Percentiles rank a stretch among this genome's conserved stretches.
Evolutionary conservation across 2,113 vertebrate species (phyloP).

Genomic region (Mobula birostris): DNA sequence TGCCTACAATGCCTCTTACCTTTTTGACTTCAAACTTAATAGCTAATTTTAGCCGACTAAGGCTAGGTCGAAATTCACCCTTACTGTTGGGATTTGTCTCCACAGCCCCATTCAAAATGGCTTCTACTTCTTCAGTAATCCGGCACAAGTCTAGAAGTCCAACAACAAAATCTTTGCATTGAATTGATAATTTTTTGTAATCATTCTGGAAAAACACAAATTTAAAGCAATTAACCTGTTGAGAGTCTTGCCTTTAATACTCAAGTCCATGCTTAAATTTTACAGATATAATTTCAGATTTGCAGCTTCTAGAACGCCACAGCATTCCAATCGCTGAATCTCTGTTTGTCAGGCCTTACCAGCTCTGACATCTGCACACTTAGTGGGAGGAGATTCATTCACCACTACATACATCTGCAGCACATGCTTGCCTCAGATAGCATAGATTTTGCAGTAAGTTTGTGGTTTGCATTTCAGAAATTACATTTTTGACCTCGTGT

Average conservation of each 20-base stretch:
- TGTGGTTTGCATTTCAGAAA: not conserved
- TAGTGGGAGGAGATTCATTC: not conserved
- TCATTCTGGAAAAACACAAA: conserved; percentile 68
- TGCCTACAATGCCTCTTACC: conserved; percentile 55
- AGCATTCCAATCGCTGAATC: not conserved
- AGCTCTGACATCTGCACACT: not conserved
- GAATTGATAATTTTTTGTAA: conserved; percentile 87
- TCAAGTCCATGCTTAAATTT: not conserved
- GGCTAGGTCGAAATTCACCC: conserved; percentile 62
- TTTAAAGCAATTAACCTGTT: not conserved
- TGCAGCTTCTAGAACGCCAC: not conserved
- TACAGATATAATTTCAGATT: not conserved
- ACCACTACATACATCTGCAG: not conserved
- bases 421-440: not conserved
- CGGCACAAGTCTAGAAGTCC: conserved; percentile 89
- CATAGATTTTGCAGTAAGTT: not conserved
- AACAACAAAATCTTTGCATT: conserved; percentile 95
- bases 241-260: not conserved
- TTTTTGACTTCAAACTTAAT: conserved; percentile 97
- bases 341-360: not conserved
- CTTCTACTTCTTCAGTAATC: conserved; percentile 90
- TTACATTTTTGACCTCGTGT: not conserved
- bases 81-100: conserved; percentile 54
- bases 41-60: conserved; percentile 85
- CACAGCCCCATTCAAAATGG: conserved; percentile 79